A percentile compares a stretch with the other conserved stretches of the same genome.
Conservation (phyloP, 2,888 invertebrate genomes). For the Tortricodes alternella region DNA sequence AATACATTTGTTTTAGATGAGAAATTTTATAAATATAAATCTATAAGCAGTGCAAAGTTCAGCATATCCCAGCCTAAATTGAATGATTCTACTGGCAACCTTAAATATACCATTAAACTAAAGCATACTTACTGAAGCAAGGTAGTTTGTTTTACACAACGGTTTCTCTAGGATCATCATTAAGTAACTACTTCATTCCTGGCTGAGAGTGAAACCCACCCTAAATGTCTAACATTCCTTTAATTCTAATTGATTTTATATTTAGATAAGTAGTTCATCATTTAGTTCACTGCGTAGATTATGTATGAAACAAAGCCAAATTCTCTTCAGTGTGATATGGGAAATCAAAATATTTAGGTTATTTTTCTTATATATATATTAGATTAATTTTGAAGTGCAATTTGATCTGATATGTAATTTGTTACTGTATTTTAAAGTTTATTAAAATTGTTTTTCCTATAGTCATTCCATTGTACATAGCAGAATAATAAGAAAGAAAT, state of each 20-base stretch:
- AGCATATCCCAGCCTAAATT: constrained; percentile 67
- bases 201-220: constrained; percentile 29
- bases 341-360: constrained; percentile 47
- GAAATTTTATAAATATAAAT: constrained; percentile 72
- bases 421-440: constrained; percentile 65
- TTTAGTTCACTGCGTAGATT: constrained; percentile 54
- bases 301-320: constrained; percentile 70
- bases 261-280: constrained; percentile 64
- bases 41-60: constrained; percentile 64
- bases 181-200: constrained; percentile 40
- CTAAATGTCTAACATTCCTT: constrained; percentile 57
- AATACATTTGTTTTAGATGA: constrained; percentile 66
- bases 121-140: constrained; percentile 60
- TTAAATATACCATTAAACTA: constrained; percentile 74
- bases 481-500: constrained; percentile 20
- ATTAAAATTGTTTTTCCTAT: constrained; percentile 50
- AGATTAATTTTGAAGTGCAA: constrained; percentile 54
- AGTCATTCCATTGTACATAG: constrained; percentile 65
- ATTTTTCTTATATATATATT: constrained; percentile 27
- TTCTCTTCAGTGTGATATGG: constrained; percentile 68
- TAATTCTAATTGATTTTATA: constrained; percentile 47
- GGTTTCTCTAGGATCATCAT: constrained; percentile 38
- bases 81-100: constrained; percentile 54
- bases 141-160: constrained; percentile 42
- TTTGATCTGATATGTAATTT: constrained; percentile 69